These are phyloP conservation scores for Diacarnus erythraeanus DNA, from an alignment of 37 sponge, comb jelly and placozoan genomes.

Conservation along the genomic window DNA sequence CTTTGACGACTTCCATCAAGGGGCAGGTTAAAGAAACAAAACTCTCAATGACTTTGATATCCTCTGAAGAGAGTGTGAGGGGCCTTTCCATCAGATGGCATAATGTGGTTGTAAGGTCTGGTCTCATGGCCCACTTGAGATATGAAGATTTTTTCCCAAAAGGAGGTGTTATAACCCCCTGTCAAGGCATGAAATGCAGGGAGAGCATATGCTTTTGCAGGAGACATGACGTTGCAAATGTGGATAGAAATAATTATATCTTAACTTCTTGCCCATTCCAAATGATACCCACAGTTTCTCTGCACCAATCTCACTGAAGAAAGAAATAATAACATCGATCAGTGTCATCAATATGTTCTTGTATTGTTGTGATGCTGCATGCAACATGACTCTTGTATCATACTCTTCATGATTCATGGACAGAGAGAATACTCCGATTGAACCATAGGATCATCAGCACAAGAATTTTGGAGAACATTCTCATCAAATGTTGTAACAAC, in stretches of 20 bases:
- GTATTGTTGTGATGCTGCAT: background rate
- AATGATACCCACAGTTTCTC: constrained; percentile 7
- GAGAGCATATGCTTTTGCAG: constrained; percentile 2
- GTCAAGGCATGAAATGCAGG: constrained; percentile 19
- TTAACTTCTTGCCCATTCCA: background rate
- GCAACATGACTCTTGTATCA: constrained; percentile 3
- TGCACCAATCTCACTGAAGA: constrained; percentile 4
- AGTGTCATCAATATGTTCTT: too few species aligned
- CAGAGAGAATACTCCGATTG: background rate
- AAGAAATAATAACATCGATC: background rate
- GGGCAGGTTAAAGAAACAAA: constrained; percentile 1
- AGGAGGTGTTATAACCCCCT: background rate
- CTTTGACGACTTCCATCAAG: background rate
- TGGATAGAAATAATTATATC: constrained; percentile 3
- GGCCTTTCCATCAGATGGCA: constrained; percentile 12
- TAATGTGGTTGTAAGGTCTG: constrained; percentile 1
- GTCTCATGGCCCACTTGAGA: background rate
- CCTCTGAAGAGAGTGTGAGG: too few species aligned
- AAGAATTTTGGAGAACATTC: background rate
- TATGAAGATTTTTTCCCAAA: background rate
- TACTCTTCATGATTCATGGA: constrained; percentile 11
- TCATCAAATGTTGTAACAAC: background rate
- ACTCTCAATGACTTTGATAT: background rate
- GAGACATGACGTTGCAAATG: background rate
- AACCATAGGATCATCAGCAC: constrained; percentile 3